Evolutionary conservation across 2,113 vertebrate species (phyloP).

Genomic region (Passer domesticus): DNA sequence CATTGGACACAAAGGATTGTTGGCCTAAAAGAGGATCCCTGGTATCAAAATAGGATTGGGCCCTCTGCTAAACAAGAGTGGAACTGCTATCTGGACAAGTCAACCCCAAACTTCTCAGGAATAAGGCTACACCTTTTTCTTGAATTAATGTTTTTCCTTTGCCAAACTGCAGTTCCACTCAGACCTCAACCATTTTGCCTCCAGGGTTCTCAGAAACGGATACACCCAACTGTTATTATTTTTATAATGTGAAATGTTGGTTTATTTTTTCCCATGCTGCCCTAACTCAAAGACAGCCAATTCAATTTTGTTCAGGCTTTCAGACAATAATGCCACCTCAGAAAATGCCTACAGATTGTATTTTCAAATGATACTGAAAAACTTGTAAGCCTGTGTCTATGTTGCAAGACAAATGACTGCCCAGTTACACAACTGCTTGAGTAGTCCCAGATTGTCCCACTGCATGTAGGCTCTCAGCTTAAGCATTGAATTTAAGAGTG

Average conservation of each 20-base stretch:
- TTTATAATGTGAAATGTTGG: background rate
- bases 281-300: background rate
- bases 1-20: background rate
- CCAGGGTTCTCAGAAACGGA: background rate
- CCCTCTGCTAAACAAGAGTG: background rate
- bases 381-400: background rate
- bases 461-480: background rate
- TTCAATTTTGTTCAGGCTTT: background rate
- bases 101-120: background rate
- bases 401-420: background rate
- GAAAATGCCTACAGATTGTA: background rate
- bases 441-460: background rate
- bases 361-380: background rate
- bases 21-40: background rate
- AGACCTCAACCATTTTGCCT: background rate
- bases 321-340: background rate
- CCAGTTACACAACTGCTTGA: background rate
- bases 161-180: background rate
- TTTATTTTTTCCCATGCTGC: background rate
- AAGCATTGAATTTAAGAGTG: background rate
- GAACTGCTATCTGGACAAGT: background rate
- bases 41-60: background rate
- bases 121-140: background rate
- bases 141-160: background rate
- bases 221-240: background rate